Base-by-base conservation (phyloP, 1,140 invertebrate genomes). In the Ganaspis sp. region DNA sequence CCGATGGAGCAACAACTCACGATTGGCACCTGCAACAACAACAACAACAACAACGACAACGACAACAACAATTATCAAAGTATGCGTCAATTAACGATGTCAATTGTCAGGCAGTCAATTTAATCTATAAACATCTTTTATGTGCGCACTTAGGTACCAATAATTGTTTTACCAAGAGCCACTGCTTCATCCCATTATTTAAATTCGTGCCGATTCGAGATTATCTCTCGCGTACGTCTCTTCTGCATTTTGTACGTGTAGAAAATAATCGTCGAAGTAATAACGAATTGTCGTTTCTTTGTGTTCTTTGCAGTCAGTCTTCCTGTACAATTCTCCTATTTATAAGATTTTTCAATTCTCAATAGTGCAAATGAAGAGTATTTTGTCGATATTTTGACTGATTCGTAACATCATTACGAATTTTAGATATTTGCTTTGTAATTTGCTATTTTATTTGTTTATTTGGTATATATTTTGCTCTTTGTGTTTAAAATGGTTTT, bases 61-160 rank as follows among this genome's bases (percentile, higher is more conserved):
- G 83, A 83, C 87, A 82, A 79, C 86, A 77, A 74, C 84, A 82
- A 45, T 82, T 87, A 85, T 86, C 86, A 89, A 90, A 90, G 88
- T 90, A 89, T 89, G 89, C 87, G 87, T 86, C 79, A 87, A 85
- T 85, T 85, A 87, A 88, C 81, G 87, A 83, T 88, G 84, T 88
- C 87, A 87, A 83, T 85, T 88, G 86, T 88, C 83, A 82, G 83
- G 86, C 84, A 86, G 80, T 88, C 82, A 87, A 85, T 86, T 79
- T 88, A 83, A 86, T 88, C 87, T 84, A 85, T 87, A 78, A 87
- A 85, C 84, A 80, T 82, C 83, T 85, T 85, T 79, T 87, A 78
- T 84, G 81, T 85, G 75, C 75, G 80, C 81, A 87, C 86, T 83
- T 87, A 83, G 82, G 81, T 79, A 86, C 77, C 81, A 73, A 75